A percentile compares a stretch with the other conserved stretches of the same genome.
Conservation (phyloP, 2,113 vertebrate species). For the Anseranas semipalmata region DNA sequence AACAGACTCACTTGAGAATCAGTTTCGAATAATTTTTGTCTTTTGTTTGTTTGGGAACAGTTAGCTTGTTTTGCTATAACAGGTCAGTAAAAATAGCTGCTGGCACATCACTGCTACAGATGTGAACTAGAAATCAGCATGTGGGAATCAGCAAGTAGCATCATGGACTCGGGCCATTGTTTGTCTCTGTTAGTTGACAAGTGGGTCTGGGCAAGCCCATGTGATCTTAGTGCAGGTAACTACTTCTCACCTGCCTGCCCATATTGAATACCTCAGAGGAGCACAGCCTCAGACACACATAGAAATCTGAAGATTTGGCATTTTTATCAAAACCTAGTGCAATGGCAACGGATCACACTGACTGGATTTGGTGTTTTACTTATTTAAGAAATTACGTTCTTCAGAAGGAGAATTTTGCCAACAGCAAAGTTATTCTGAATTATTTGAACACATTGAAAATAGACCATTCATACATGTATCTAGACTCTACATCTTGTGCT, state of each 20-base stretch:
- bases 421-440: not conserved
- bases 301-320: not conserved
- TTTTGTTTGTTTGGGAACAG: not conserved
- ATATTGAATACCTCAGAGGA: not conserved
- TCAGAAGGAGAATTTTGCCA: not conserved
- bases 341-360: not conserved
- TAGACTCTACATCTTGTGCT: not conserved
- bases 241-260: not conserved
- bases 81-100: not conserved
- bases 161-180: not conserved
- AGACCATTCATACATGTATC: not conserved
- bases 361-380: not conserved
- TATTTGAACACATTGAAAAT: not conserved
- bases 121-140: not conserved
- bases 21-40: not conserved
- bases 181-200: not conserved
- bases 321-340: not conserved
- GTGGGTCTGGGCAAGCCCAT: not conserved
- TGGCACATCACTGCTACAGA: not conserved
- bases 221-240: not conserved
- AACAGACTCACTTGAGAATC: not conserved
- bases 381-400: slow-evolving; percentile 1
- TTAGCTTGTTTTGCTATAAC: not conserved
- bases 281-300: not conserved
- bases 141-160: not conserved